Conservation (phyloP, 2,797 vertebrate species). For the Otolemur crassicaudatus region DNA sequence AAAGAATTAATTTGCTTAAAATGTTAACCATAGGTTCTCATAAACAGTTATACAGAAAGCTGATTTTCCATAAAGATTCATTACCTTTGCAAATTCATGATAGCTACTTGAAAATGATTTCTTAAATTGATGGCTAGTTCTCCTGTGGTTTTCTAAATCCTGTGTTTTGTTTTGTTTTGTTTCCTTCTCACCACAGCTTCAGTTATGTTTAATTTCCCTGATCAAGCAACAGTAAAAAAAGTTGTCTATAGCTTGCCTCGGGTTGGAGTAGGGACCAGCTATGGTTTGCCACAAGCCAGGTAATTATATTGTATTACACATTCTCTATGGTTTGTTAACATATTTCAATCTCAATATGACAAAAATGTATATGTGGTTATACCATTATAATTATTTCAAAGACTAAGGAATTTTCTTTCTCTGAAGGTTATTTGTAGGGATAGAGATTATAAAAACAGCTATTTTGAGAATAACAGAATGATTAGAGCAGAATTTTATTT, state of each 20-base stretch:
- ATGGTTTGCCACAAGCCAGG: slow-evolving; percentile 98
- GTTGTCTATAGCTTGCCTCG: slow-evolving; percentile 97
- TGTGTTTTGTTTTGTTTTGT: slow-evolving; percentile 64
- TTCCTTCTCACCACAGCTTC: slow-evolving; percentile 91
- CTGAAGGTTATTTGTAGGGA: slow-evolving; percentile 45
- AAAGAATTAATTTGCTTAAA: slow-evolving; percentile 18
- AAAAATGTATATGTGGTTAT: slow-evolving; percentile 30
- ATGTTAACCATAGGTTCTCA: background rate
- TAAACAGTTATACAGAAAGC: slow-evolving; percentile 12
- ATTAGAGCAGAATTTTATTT: background rate
- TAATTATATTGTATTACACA: slow-evolving; percentile 80
- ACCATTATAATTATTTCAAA: slow-evolving; percentile 44
- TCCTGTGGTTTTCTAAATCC: slow-evolving; percentile 57
- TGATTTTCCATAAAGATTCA: slow-evolving; percentile 13
- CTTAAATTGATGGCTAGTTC: slow-evolving; percentile 18
- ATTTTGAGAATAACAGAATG: slow-evolving; percentile 31
- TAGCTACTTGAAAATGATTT: slow-evolving; percentile 30
- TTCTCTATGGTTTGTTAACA: slow-evolving; percentile 48
- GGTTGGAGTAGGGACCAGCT: slow-evolving; percentile 98
- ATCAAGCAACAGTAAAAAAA: slow-evolving; percentile 98
- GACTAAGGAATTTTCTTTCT: slow-evolving; percentile 45
- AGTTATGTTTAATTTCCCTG: slow-evolving; percentile 99
- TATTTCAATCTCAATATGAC: background rate
- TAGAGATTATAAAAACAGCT: slow-evolving; percentile 4
- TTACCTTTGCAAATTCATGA: slow-evolving; percentile 44